phyloP scores from a whole-genome alignment of 2,113 vertebrate species.

The Odontesthes bonariensis region DNA sequence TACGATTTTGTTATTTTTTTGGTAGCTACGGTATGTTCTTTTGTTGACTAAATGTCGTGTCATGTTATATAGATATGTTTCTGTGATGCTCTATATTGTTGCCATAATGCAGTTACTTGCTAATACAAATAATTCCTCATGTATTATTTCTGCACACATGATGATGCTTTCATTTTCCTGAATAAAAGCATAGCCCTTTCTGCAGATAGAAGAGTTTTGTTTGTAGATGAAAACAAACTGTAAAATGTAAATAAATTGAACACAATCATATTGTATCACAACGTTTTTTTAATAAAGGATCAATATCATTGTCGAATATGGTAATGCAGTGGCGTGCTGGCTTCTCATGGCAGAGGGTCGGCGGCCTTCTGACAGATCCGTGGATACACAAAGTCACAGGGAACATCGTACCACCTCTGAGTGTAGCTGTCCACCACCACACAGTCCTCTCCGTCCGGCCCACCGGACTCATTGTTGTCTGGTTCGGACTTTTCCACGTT shows the following conservation, averaged over 20 bases:
- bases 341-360: neutral
- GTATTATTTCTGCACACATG: slow-evolving; percentile 7
- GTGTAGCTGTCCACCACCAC: slow-evolving; percentile 34
- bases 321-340: neutral
- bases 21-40: neutral
- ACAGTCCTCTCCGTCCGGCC: slow-evolving; percentile 42
- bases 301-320: neutral
- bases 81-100: slow-evolving; percentile 12
- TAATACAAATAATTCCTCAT: slow-evolving; percentile 14
- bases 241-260: neutral
- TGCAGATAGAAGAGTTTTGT: neutral
- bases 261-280: neutral
- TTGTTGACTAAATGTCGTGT: neutral
- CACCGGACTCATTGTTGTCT: slow-evolving; percentile 13
- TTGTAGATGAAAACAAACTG: neutral
- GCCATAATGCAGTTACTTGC: neutral
- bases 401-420: slow-evolving; percentile 6
- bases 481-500: neutral
- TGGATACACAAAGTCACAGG: slow-evolving; percentile 26
- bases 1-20: neutral
- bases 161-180: slow-evolving; percentile 20
- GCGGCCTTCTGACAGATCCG: slow-evolving; percentile 41
- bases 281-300: slow-evolving; percentile 34
- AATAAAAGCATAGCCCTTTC: neutral
- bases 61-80: slow-evolving; percentile 8